A percentile compares a stretch with the other conserved stretches of the same genome.
Conservation (phyloP, 2,797 vertebrate genomes). For the Pangasius mekongensis region DNA sequence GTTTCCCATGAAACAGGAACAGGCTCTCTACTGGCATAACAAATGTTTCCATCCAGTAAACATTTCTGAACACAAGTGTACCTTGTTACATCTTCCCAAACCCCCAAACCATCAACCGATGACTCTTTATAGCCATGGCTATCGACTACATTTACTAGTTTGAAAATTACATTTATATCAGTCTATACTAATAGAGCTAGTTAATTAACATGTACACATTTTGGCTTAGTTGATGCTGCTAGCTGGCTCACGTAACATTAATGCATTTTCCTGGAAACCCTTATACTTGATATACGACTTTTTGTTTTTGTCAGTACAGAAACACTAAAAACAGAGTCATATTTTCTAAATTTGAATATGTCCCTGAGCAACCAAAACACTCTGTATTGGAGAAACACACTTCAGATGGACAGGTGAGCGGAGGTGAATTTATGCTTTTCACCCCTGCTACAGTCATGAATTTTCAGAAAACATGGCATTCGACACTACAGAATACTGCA, state of each 20-base stretch:
- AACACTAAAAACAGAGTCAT: neutral
- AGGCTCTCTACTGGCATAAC: neutral
- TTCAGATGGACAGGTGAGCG: neutral
- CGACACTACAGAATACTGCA: neutral
- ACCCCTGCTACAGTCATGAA: neutral
- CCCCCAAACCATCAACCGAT: neutral
- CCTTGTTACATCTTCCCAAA: neutral
- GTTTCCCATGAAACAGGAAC: neutral
- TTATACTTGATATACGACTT: neutral
- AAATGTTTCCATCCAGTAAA: neutral
- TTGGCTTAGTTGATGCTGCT: neutral
- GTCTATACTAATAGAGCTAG: neutral
- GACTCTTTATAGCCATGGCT: neutral
- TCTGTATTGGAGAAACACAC: neutral
- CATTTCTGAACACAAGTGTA: neutral
- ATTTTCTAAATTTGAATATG: too few species aligned
- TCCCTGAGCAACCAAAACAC: too few species aligned
- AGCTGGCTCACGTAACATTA: neutral
- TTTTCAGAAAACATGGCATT: neutral
- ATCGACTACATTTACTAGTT: neutral
- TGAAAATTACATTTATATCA: neutral
- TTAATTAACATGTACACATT: neutral
- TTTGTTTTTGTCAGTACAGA: neutral
- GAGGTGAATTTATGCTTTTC: neutral
- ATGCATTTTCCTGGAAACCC: neutral